These are phyloP conservation scores for Lepilemur ruficaudatus DNA, from an alignment of 2,797 vertebrate genomes.

Conservation along the genomic window DNA sequence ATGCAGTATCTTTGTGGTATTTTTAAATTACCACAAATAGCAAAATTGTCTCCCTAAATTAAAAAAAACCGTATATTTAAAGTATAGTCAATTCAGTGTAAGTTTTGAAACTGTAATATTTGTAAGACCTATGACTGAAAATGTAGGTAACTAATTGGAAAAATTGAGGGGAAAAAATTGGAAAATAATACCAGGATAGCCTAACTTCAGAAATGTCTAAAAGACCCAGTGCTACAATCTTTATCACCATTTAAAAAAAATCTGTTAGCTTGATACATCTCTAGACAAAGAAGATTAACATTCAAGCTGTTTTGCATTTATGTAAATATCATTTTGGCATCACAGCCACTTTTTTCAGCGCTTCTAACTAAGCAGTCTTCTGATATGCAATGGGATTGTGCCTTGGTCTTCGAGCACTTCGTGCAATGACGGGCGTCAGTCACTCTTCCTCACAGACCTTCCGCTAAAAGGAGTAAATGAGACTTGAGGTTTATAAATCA, in stretches of 20 bases:
- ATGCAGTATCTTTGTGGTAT: neutral
- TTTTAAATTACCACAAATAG: neutral
- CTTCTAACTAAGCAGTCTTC: neutral
- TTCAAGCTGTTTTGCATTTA: neutral
- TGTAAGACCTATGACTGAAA: neutral
- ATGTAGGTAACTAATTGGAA: neutral
- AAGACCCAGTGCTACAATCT: neutral
- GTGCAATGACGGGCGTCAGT: neutral
- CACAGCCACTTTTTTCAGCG: neutral
- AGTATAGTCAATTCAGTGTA: neutral
- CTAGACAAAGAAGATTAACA: neutral
- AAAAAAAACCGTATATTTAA: neutral
- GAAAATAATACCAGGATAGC: neutral
- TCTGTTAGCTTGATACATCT: neutral
- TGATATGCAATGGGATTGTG: neutral
- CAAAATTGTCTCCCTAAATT: neutral
- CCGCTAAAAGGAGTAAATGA: conserved; percentile 17
- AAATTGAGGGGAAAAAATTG: neutral
- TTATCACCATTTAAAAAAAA: neutral
- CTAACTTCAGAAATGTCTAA: neutral
- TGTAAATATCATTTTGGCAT: neutral
- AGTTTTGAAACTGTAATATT: neutral
- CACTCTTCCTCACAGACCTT: neutral
- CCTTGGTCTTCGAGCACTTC: neutral
- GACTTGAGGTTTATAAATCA: conserved; percentile 31